Evolutionary conservation across 2,888 invertebrate genomes (phyloP), one percentile per base, ranked within the genome.

Genomic region (Luperina testacea): DNA sequence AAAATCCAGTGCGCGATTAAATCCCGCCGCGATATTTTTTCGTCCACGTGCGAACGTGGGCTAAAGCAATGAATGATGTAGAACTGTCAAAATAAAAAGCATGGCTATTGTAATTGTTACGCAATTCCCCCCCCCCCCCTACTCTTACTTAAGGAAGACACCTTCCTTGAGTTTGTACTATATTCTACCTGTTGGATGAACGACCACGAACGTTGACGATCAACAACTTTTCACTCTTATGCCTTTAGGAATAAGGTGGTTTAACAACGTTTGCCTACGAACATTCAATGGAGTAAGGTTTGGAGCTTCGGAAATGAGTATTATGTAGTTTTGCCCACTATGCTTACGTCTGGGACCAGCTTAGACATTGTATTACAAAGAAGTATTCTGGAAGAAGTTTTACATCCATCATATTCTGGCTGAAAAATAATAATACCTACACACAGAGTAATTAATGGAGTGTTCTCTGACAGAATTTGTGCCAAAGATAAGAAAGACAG

Each of bases 301-400:
- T 27, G 17, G 59, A n/a, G 2, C 4, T 45, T 27, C 20, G 11
- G 11, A 72, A 45, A 59, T 71, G 20, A 48, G 48, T 68, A 27
- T 71, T 38, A 9, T 57, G 11, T 27, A 48, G 27, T 69, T 71
- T 11, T 59, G 6, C 48, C 11, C n/a, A 48, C 9, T 53, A 27
- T 57, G 57, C 42, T 75, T 71, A 59, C 75, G 42, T 57, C 24
- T 45, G 57, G 72, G 74, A 27, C 74, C 71, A 57, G 53, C 27
- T 51, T 48, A 32, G 17, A 53, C n/a, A 38, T 67, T 73, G 20
- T 51, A 72, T 53, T 27, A 20, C n/a, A 68, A 68, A 53, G 20
- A 51, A 68, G 8, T 38, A 27, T 70, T 71, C 24, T 27, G 32
- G 11, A 20, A 45, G 72, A 45, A 75, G 0, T 45, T 20, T 27